Evolutionary conservation across 2,113 vertebrate genomes (phyloP), one percentile per base, ranked within the genome.

Genomic region (Scomber japonicus): DNA sequence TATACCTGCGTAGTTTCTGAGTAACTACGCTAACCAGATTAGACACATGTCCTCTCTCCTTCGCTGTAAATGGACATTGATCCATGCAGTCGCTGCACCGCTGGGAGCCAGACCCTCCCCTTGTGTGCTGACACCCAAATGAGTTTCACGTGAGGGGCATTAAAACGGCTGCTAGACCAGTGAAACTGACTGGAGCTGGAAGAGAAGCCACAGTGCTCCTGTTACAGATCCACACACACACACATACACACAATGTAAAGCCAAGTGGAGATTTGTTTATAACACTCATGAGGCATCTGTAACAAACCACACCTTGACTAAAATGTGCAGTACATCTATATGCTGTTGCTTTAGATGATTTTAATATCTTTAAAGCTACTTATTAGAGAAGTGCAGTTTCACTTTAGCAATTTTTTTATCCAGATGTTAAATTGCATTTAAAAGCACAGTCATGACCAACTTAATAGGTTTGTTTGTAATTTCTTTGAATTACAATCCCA

Each of bases 121-220:
- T 17, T 59, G 56, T 80, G 87, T 80, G 81, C 71, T 57, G 53
- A 80, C 83, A 66, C 71, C 82, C 81, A 93, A 91, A 92, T 88
- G 83, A 86, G 71, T 88, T 93, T 92, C 91, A 92, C 80, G 88
- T 92, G 92, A 91, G 85, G 51, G 16, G 91, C 88, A 89, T 91
- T 90, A 91, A 81, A 85, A 56, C n/a, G 15, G 66, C 73, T 71
- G 67, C 62, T 54, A 44, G 60, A 75, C 27, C 48, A 44, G 75
- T 21, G 54, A 64, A 79, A 81, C 75, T 61, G 76, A 78, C 55
- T 59, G 74, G 56, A 77, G 65, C 73, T 27, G 62, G 51, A 17
- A 69, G 57, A 45, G 51, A 30, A 54, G 15, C n/a, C 30, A 21
- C 14, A 60, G 56, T 27, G 40, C 21, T 64, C 54, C 51, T 1